phyloP scores from a whole-genome alignment of 2,888 invertebrate species.

The Dorcus hopei region DNA sequence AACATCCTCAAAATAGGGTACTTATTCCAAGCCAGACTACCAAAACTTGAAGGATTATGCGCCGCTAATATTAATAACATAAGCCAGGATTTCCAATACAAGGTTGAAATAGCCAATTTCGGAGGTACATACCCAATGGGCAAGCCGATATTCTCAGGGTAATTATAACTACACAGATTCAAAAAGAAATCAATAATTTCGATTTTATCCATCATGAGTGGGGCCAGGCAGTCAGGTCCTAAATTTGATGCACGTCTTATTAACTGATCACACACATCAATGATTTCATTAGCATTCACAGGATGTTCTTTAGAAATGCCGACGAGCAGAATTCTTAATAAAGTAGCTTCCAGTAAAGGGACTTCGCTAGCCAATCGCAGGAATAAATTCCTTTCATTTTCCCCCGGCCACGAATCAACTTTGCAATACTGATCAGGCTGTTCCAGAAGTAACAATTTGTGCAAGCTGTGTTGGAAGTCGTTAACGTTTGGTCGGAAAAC shows the following conservation, averaged over 20 bases:
- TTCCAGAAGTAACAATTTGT: constrained; percentile 77
- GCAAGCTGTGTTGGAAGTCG: constrained; percentile 74
- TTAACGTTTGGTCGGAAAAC: constrained; percentile 68
- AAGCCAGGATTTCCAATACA: constrained; percentile 95
- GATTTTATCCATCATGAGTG: constrained; percentile 72
- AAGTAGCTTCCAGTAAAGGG: constrained; percentile 81
- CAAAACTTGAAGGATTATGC: constrained; percentile 87
- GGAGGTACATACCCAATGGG: constrained; percentile 82
- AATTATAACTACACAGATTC: constrained; percentile 85
- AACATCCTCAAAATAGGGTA: constrained; percentile 88
- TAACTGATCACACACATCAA: constrained; percentile 82
- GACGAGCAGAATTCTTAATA: constrained; percentile 78
- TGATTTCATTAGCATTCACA: constrained; percentile 74
- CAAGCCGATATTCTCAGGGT: constrained; percentile 87
- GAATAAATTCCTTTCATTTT: constrained; percentile 77
- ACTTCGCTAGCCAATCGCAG: constrained; percentile 83
- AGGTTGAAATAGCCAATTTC: constrained; percentile 81
- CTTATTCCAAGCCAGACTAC: constrained; percentile 80
- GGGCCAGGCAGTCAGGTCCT: constrained; percentile 67
- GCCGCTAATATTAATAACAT: constrained; percentile 84
- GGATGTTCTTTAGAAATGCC: constrained; percentile 70
- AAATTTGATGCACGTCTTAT: constrained; percentile 81
- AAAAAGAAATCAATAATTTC: constrained; percentile 88
- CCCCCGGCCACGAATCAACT: constrained; percentile 84
- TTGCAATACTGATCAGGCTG: constrained; percentile 78